These are phyloP conservation scores for Laticauda colubrina DNA, from an alignment of 2,113 vertebrate genomes.

Conservation along the genomic window DNA sequence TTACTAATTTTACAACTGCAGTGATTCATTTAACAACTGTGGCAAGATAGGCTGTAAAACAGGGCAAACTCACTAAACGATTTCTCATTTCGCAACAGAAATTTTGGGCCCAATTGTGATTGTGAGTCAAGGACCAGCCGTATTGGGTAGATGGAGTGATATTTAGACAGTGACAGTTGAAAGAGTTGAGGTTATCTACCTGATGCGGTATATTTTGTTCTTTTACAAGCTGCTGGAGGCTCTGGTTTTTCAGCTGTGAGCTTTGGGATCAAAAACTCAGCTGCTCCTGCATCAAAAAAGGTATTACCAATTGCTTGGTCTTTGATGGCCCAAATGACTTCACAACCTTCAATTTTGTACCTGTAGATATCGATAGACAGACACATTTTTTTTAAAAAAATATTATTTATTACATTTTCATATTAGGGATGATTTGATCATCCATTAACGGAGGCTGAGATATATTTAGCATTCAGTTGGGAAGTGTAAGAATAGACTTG, in stretches of 20 bases:
- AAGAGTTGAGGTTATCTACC: conserved; percentile 53
- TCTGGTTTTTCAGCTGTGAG: conserved; percentile 72
- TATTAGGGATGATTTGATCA: not conserved
- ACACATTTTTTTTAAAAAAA: not conserved
- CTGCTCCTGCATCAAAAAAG: conserved; percentile 94
- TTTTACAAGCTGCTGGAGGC: conserved; percentile 72
- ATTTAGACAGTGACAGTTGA: not conserved
- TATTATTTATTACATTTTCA: not conserved
- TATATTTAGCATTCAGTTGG: not conserved
- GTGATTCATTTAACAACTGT: not conserved
- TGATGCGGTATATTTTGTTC: conserved; percentile 83
- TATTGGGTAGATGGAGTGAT: not conserved
- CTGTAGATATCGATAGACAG: conserved; percentile 36
- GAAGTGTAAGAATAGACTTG: not conserved
- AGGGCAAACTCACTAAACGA: not conserved
- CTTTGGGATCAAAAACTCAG: conserved; percentile 88
- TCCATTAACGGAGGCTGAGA: not conserved
- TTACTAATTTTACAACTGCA: not conserved
- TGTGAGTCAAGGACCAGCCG: not conserved
- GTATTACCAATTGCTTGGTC: conserved; percentile 95
- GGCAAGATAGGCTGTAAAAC: not conserved
- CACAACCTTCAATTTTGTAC: conserved; percentile 88
- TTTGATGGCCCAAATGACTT: conserved; percentile 96
- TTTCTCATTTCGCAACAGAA: not conserved
- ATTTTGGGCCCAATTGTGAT: not conserved